Base-by-base conservation (phyloP, 1,140 invertebrate species). In the Linepithema humile region DNA sequence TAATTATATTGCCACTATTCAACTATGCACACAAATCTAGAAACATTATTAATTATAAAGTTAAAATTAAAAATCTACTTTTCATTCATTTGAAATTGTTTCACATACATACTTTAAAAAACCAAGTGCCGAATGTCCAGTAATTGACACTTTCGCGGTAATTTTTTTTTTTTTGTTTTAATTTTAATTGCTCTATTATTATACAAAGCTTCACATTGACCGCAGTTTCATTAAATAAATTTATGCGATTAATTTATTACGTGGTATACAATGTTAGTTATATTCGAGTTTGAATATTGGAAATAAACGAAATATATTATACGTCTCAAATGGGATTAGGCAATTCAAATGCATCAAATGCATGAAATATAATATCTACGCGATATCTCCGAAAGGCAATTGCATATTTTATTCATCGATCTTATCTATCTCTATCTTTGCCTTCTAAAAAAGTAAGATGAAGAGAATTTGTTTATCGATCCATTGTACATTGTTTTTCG, bases 381-480 rank as follows among this genome's bases (percentile, higher is more conserved):
- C 38, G 12, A 6, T 23, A 12, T 20, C 29, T 43, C 29, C 20
- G n/a, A 40, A 73, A 57, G 17, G 50, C 32, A 57, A 57, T 73
- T 40, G 59, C 10, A 23, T 40, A 23, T 29, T 40, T 74, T 43
- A 40, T 53, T 59, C 35, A 29, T 50, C n/a, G n/a, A 38, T 53
- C 35, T 73, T 57, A 57, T 73, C 38, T 55, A 38, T 69, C 20
- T 23, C 17, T 17, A 15, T 32, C 7, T 57, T 74, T 15, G 20
- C 12, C 15, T 38, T 2, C 45, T 32, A 40, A 53, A 70, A 45
- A 10, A 70, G 12, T 9, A 48, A 43, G 35, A 74, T 50, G 32
- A 70, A 70, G 29, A 69, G 45, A 74, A 74, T 59, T 35, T 43
- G 38, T 26, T 74, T n/a, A 59, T 59, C 70, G 70, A 74, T 74